Evolutionary conservation across 2,113 vertebrate species (phyloP).

Genomic region (Phaetusa simplex): DNA sequence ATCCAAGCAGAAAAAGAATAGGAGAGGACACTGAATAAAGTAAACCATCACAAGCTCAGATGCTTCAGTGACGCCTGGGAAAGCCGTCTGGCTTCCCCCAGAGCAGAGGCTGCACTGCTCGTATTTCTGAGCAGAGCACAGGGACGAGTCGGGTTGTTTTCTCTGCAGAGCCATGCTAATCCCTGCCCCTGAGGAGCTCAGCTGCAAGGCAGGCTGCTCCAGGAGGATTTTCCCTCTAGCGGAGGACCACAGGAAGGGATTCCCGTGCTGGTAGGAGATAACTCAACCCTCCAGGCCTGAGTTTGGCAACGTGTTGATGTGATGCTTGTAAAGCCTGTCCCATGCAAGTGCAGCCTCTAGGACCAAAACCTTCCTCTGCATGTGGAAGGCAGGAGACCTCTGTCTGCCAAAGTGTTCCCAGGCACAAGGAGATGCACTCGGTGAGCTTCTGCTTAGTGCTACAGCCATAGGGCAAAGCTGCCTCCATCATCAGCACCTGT

Average conservation of each 20-base stretch:
- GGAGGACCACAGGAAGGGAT: neutral
- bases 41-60: neutral
- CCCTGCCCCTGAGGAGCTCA: neutral
- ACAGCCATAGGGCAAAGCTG: neutral
- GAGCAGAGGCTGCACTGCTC: neutral
- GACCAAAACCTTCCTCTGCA: neutral
- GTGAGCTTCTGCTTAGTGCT: neutral
- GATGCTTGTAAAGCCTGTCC: neutral
- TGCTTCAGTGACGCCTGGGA: neutral
- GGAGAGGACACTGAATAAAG: neutral
- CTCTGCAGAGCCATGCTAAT: neutral
- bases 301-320: neutral
- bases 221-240: neutral
- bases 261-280: neutral
- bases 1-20: neutral
- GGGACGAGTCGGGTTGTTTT: rapidly evolving
- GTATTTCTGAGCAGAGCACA: rapidly evolving
- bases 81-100: neutral
- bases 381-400: neutral
- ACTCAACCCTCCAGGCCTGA: neutral
- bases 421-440: neutral
- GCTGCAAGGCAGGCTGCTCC: neutral
- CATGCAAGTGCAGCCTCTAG: neutral
- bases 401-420: neutral
- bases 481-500: neutral